Base-by-base conservation (phyloP, 2,113 vertebrate species). In the Nannobrachium achirus region DNA sequence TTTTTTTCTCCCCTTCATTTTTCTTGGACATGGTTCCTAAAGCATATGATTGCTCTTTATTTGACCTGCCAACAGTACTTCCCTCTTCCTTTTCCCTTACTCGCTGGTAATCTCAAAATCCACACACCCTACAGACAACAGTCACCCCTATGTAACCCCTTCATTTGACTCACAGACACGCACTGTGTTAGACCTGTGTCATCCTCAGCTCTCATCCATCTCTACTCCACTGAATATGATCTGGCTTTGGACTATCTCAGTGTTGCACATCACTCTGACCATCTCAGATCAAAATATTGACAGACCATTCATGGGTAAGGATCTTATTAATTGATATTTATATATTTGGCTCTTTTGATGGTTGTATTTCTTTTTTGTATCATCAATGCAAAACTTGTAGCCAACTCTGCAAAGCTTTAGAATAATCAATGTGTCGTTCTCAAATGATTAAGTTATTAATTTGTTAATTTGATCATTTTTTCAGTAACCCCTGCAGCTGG, bases 51-150 rank as follows among this genome's bases (percentile, higher is more conserved):
- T 71, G 9, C 76, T 84, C 50, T 56, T 70, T 53, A 81, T 70
- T 25, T 83, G 85, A 78, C 73, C 79, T 39, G 16, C 78, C 73
- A 63, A 11, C 64, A 8, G 63, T 20, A 79, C 85, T 86, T 91
- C 77, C 90, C 73, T 82, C 75, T 92, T 93, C 89, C 91, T 84
- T 81, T 92, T 90, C 90, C 89, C 67, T 60, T 76, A 44, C 69
- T 55, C 60, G 78, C 62, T 79, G 80, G 56, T 82, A 78, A 48
- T 78, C 77, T 50, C 83, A 64, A 72, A 71, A 67, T 68, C 15
- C 75, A 66, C 58, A 66, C 79, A 74, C 55, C 62, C 78, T 76
- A 70, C 67, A 72, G 71, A 78, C 18, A 67, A 71, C 66, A 46
- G 60, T 79, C 81, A 70, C 73, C 82, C 53, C 87, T 76, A 88